Base-by-base conservation (phyloP, 2,888 invertebrate species). In the Sphaeridia pumilis region DNA sequence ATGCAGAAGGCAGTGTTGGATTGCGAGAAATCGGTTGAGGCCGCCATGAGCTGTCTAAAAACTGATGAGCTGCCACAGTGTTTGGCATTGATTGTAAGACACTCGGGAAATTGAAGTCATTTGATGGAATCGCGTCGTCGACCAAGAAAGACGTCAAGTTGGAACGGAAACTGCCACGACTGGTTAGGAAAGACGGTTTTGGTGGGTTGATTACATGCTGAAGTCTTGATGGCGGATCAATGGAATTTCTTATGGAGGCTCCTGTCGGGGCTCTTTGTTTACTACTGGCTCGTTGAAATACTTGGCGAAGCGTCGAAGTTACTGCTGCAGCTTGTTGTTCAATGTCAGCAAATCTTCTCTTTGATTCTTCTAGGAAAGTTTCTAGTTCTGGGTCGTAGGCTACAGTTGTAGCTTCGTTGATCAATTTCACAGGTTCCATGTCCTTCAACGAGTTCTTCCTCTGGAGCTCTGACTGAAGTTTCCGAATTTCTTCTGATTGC, bases 401-500 rank as follows among this genome's bases (percentile, higher is more conserved):
- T 31, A 10, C 10, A 10, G 7, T 14, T 38, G 38, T 38, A 20
- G 12, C 38, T 7, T 14, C 5, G 17, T 38, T 17, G 12, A 20
- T 38, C 31, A 7, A 7, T 5, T 14, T 14, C 7, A 20, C 38
- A 17, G 38, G 10, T 7, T 14, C 14, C 14, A 10, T 7, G 31
- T 14, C 31, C 14, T 31, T 31, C 10, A 10, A 10, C 7, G 31
- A 10, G n/a, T n/a, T n/a, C 14, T 31, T 31, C 20, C 17, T 38
- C 12, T 14, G 4, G 22, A 58, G 41, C 36, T 52, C 49, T 21
- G 24, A 50, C 41, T 55, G 51, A 14, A 62, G 44, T n/a, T 36
- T 34, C 27, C 54, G 50, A 4, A 63, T 57, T 56, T 63, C 63
- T 24, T 59, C 60, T 1, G 56, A 48, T 43, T 63, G 63, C 28